These are phyloP conservation scores for Riparia riparia DNA, from an alignment of 2,113 vertebrate species.

Conservation along the genomic window DNA sequence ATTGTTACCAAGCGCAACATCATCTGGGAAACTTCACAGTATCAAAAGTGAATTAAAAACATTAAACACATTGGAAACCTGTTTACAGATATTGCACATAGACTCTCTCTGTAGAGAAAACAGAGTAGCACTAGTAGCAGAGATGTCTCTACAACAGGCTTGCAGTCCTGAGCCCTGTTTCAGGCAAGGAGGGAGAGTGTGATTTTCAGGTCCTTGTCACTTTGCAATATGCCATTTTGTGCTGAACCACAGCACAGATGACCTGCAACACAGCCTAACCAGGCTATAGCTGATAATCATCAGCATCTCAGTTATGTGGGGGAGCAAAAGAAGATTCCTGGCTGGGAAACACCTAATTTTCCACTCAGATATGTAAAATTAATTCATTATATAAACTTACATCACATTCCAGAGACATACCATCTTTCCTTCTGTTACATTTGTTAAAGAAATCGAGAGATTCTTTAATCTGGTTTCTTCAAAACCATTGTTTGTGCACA, in stretches of 20 bases:
- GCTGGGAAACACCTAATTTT: not conserved
- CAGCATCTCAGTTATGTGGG: accelerated
- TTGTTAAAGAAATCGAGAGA: slow-evolving; percentile 37
- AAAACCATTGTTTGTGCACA: not conserved
- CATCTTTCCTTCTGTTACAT: not conserved
- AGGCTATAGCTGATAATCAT: accelerated
- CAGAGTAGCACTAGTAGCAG: not conserved
- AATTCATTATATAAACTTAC: not conserved
- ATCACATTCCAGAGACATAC: not conserved
- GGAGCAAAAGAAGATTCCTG: not conserved
- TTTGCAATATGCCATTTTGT: not conserved
- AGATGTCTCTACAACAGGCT: not conserved
- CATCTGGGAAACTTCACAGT: not conserved
- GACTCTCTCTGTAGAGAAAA: not conserved
- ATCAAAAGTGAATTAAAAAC: not conserved
- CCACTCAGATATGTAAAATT: not conserved
- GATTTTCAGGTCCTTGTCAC: not conserved
- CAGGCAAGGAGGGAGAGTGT: accelerated
- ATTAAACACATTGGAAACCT: not conserved
- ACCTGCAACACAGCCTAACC: not conserved
- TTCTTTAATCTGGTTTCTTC: slow-evolving; percentile 29
- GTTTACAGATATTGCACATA: not conserved
- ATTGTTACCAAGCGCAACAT: not conserved
- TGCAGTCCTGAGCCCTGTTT: not conserved
- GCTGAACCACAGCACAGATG: not conserved